phyloP scores from a whole-genome alignment of 2,797 vertebrate genomes.

The Pseudochirops corinnae region DNA sequence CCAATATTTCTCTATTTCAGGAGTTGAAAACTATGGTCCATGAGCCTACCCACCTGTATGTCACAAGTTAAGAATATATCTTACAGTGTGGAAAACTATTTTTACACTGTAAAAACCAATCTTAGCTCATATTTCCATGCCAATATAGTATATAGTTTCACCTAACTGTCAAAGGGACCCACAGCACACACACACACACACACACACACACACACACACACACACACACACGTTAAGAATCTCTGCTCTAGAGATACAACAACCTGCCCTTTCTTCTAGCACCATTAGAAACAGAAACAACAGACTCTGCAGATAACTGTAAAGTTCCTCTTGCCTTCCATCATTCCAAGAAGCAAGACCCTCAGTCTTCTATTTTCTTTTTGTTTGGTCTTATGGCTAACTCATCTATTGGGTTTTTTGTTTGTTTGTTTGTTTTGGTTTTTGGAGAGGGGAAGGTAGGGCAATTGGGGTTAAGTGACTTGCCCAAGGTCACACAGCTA shows the following conservation, averaged over 20 bases:
- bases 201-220: too few species aligned
- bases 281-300: not conserved
- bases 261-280: not conserved
- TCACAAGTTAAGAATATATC: not conserved
- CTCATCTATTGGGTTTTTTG: not conserved
- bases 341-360: not conserved
- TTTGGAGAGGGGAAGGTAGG: too few species aligned
- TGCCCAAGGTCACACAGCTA: too few species aligned
- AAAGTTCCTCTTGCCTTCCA: not conserved
- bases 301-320: not conserved
- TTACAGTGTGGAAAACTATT: not conserved
- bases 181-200: not conserved
- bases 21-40: not conserved
- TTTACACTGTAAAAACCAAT: not conserved
- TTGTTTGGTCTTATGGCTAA: not conserved
- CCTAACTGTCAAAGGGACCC: not conserved
- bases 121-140: too few species aligned
- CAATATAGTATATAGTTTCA: not conserved
- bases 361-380: not conserved
- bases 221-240: too few species aligned
- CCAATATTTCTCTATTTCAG: not conserved
- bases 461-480: too few species aligned
- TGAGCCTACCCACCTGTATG: not conserved
- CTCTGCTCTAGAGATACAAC: not conserved
- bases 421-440: too few species aligned